Evolutionary conservation across 2,113 vertebrate genomes (phyloP).

Genomic region (Steatornis caripensis): DNA sequence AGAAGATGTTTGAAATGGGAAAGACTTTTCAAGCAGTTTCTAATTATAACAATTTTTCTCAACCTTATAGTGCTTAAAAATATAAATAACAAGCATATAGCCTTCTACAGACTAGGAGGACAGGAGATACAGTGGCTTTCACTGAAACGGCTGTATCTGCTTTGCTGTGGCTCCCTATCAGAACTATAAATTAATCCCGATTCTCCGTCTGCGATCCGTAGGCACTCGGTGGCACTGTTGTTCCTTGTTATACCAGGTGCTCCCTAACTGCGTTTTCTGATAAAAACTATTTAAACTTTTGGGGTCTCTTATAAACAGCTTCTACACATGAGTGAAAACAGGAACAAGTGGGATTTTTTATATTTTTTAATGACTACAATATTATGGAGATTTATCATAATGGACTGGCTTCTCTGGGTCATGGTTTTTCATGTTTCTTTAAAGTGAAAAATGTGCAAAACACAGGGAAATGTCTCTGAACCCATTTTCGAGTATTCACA

Average conservation of each 20-base stretch:
- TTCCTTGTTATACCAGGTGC: not conserved
- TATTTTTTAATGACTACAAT: not conserved
- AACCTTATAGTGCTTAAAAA: not conserved
- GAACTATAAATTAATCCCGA: accelerated
- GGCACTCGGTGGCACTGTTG: slow-evolving; percentile 39
- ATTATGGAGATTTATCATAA: slow-evolving; percentile 23
- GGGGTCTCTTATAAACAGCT: not conserved
- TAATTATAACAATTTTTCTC: not conserved
- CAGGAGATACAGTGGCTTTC: accelerated
- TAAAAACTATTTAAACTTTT: not conserved
- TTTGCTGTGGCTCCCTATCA: not conserved
- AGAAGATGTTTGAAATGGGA: not conserved
- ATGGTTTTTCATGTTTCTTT: not conserved
- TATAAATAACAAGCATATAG: accelerated
- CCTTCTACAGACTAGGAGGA: not conserved
- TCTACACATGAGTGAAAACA: not conserved
- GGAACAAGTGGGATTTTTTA: not conserved
- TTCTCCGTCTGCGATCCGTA: accelerated
- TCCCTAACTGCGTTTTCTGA: accelerated
- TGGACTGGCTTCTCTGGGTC: not conserved
- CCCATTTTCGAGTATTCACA: not conserved
- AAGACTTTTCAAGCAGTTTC: not conserved
- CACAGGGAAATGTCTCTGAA: not conserved
- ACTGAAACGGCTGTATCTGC: accelerated
- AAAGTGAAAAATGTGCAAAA: not conserved